Conservation (phyloP, 2,888 invertebrate genomes). For the Cerceris rybyensis region DNA sequence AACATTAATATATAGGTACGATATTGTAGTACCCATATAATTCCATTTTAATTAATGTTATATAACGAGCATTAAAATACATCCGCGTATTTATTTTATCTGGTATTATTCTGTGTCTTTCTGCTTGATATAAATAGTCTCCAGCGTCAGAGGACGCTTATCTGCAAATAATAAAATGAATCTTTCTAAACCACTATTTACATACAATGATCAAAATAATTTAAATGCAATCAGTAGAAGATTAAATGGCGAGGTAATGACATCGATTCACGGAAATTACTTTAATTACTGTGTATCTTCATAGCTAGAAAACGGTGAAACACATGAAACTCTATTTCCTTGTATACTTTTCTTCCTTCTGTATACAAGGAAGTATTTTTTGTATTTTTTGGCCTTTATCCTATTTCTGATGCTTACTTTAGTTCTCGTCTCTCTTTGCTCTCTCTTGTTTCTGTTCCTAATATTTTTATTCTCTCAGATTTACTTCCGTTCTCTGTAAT, state of each 20-base stretch:
- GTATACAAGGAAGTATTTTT: too few relatives aligned
- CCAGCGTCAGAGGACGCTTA: slow-evolving; percentile 33
- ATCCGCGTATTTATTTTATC: too few relatives aligned
- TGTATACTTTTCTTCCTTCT: too few relatives aligned
- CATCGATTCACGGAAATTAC: slow-evolving; percentile 62
- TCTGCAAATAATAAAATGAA: slow-evolving; percentile 43
- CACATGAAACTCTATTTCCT: slow-evolving; percentile 36
- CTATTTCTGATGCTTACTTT: too few relatives aligned
- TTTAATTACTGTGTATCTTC: slow-evolving; percentile 34
- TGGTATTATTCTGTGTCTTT: too few relatives aligned
- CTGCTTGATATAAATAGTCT: not conserved
- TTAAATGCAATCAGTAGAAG: slow-evolving; percentile 54
- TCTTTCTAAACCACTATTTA: slow-evolving; percentile 37
- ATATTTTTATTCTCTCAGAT: too few relatives aligned
- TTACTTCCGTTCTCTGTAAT: too few relatives aligned
- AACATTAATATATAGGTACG: too few relatives aligned
- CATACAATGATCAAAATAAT: slow-evolving; percentile 51
- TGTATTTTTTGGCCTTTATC: too few relatives aligned
- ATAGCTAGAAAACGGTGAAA: slow-evolving; percentile 45
- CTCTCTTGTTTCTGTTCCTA: not conserved
- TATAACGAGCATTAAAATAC: too few relatives aligned
- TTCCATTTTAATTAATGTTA: too few relatives aligned
- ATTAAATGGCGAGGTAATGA: slow-evolving; percentile 54
- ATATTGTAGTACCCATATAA: too few relatives aligned
- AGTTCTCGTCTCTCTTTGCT: not conserved